Base-by-base conservation (phyloP, 1,140 invertebrate genomes). In the Microplitis mediator region DNA sequence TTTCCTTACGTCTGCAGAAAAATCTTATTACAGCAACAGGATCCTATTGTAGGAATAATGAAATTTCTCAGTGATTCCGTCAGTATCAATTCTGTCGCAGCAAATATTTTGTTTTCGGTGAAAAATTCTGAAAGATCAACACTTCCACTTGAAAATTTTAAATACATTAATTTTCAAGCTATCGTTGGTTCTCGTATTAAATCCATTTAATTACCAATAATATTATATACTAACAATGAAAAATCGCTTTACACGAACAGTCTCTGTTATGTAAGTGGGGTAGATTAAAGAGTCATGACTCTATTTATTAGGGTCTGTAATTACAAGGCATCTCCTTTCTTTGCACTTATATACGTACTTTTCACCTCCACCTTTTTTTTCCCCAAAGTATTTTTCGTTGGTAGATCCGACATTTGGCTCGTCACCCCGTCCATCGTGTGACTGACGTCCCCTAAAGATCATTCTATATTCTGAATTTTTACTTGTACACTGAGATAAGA, bases 231-330 rank as follows among this genome's bases (percentile, higher is more conserved):
- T 31, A 71, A 67, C 69, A 69, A 60, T 62, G 56, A 54, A 67
- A 66, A 13, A 8, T 52, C n/a, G 8, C 34, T 23, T 23, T 23
- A 51, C 77, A 78, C 36, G 80, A 74, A 81, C 76, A 83, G 79
- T 79, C 84, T 79, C 84, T 86, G 82, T 82, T 78, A 80, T 83
- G 81, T 86, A 86, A 86, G 86, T 86, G 85, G 84, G 82, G 77
- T 79, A 84, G 82, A 87, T 87, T 86, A 87, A 86, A 84, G 83
- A 86, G 84, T 85, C 85, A 81, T 77, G 81, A 84, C 78, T 87
- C 82, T 84, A 87, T 87, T 87, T 85, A 87, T 87, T 84, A 87
- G 82, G 78, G 73, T 73, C 76, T 75, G 84, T 87, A 87, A 87
- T 87, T 87, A 86, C 85, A 82, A 85, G 85, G 80, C 81, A 81